Conservation (phyloP, 64 coral and sea anemone genomes). For the Montipora foliosa region DNA sequence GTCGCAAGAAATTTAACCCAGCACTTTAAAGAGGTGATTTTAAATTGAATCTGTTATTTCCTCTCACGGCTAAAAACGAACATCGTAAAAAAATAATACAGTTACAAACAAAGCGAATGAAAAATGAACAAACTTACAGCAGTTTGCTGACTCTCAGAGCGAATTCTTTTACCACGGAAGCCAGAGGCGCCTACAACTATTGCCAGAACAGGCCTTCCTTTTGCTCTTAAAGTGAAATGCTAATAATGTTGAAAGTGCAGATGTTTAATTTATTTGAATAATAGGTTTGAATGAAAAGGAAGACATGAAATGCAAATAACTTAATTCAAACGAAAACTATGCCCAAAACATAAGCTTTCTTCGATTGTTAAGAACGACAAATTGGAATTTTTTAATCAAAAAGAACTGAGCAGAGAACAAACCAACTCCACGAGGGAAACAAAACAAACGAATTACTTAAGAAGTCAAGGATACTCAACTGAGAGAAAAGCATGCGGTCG, state of each 20-base stretch:
- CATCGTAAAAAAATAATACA: background rate
- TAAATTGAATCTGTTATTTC: background rate
- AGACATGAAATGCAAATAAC: background rate
- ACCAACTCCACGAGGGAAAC: background rate
- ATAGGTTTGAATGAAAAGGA: background rate
- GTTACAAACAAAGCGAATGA: background rate
- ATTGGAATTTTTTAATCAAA: background rate
- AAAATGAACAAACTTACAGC: background rate
- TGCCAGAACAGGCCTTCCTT: background rate
- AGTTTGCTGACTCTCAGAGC: background rate
- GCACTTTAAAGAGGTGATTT: no score
- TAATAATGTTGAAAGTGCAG: background rate
- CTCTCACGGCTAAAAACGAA: background rate
- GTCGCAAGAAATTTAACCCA: no score
- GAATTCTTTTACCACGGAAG: background rate
- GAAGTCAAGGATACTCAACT: no score
- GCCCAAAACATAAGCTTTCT: no score
- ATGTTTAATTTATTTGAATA: background rate
- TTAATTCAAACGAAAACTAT: background rate
- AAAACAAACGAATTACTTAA: background rate
- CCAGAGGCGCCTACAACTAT: background rate
- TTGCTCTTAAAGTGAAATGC: background rate
- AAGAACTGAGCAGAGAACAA: background rate
- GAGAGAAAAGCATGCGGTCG: no score
- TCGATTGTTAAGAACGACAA: background rate